Percentiles rank a stretch among this genome's conserved stretches.
Conservation (phyloP, 2,113 vertebrate species). For the Nannospalax galili region DNA sequence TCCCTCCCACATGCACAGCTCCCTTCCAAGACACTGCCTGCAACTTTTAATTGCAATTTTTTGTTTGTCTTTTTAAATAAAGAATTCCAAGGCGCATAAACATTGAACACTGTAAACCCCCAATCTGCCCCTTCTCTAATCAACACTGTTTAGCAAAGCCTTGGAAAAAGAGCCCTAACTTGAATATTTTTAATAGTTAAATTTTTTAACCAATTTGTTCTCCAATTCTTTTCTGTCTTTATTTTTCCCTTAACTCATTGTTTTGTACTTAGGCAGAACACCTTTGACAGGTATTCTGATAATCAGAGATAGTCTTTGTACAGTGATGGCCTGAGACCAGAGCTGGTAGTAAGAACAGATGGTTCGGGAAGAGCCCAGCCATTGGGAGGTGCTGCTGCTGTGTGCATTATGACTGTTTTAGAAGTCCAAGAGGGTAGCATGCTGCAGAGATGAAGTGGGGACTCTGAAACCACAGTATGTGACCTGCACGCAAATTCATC, state of each 20-base stretch:
- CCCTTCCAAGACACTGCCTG: background rate
- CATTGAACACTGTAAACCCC: background rate
- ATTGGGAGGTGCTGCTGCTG: constrained; percentile 78
- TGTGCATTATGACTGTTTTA: constrained; percentile 79
- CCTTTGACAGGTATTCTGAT: constrained; percentile 46
- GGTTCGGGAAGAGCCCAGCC: constrained; percentile 80
- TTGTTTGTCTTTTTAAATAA: constrained; percentile 22
- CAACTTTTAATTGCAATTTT: background rate
- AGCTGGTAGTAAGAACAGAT: constrained; percentile 84
- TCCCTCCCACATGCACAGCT: too few relatives aligned
- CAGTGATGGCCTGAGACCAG: constrained; percentile 51
- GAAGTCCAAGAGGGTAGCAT: constrained; percentile 73
- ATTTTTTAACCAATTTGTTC: background rate
- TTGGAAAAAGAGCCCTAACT: background rate
- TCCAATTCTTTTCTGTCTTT: background rate
- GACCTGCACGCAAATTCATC: constrained; percentile 86
- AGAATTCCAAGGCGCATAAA: background rate
- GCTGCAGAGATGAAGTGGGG: constrained; percentile 80
- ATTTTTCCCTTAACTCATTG: background rate
- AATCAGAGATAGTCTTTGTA: constrained; percentile 43
- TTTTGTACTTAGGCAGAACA: background rate
- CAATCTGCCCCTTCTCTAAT: background rate
- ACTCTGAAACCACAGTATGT: constrained; percentile 81
- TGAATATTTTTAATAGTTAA: constrained; percentile 5
- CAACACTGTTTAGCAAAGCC: background rate